A percentile compares a stretch with the other conserved stretches of the same genome.
Evolutionary conservation across 2,797 vertebrate species (phyloP).

Genomic region (Apogon hyalosoma): DNA sequence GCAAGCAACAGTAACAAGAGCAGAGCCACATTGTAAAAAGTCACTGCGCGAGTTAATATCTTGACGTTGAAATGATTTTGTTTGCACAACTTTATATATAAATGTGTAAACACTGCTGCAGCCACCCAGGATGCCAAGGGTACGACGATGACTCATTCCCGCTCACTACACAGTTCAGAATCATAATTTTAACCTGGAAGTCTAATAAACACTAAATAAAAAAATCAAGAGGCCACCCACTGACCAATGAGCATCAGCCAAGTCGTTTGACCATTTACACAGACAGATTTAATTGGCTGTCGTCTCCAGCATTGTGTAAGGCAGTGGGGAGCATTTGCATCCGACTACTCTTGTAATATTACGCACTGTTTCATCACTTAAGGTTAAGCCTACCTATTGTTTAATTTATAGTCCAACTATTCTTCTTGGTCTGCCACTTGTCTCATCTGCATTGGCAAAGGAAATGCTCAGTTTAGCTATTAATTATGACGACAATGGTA

Average conservation of each 20-base stretch:
- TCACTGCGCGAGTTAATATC: constrained; percentile 12
- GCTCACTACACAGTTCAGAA: constrained; percentile 33
- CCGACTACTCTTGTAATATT: constrained; percentile 57
- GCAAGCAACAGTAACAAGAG: constrained; percentile 13
- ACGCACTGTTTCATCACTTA: constrained; percentile 66
- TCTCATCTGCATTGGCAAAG: constrained; percentile 77
- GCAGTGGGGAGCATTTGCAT: constrained; percentile 61
- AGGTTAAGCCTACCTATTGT: constrained; percentile 79
- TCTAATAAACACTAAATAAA: constrained; percentile 36
- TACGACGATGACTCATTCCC: constrained; percentile 43
- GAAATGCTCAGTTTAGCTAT: constrained; percentile 77
- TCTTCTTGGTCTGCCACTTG: constrained; percentile 60
- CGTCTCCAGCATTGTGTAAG: constrained; percentile 56
- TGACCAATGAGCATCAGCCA: constrained; percentile 65
- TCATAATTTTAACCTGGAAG: constrained; percentile 40
- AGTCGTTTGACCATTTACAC: constrained; percentile 65
- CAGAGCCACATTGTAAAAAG: background rate
- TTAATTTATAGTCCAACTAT: constrained; percentile 75
- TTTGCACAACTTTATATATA: constrained; percentile 16
- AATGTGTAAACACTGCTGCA: background rate
- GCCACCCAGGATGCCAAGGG: constrained; percentile 22
- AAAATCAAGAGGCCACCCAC: constrained; percentile 54
- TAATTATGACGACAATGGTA: constrained; percentile 82
- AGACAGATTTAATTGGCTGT: constrained; percentile 73
- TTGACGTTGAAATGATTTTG: constrained; percentile 21